A percentile compares a stretch with the other conserved stretches of the same genome.
Conservation (phyloP, 2,888 invertebrate species). For the Heteromurus nitidus region DNA sequence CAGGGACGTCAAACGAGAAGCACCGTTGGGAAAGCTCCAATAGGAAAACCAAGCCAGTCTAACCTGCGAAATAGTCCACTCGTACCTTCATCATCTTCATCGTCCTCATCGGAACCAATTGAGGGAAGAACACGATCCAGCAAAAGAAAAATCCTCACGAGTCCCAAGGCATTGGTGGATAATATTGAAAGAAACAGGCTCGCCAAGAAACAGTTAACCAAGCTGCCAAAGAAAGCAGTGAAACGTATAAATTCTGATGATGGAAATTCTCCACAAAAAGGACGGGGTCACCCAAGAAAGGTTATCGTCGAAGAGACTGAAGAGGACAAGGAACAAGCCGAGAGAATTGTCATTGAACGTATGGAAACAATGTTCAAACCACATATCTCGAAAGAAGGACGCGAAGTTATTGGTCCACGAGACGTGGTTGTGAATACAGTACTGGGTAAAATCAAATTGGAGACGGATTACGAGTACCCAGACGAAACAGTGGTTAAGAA, state of each 20-base stretch:
- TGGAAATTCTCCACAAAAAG: background rate
- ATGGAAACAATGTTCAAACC: background rate
- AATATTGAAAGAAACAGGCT: background rate
- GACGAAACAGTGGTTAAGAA: background rate
- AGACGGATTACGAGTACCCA: background rate
- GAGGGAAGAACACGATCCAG: too few species aligned
- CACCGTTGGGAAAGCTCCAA: too few species aligned
- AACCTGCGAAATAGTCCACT: too few species aligned
- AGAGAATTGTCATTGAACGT: background rate
- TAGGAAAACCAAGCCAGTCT: too few species aligned
- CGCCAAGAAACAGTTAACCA: background rate
- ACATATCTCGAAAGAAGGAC: background rate
- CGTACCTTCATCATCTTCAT: too few species aligned
- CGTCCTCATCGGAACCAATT: too few species aligned
- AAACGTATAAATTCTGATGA: background rate
- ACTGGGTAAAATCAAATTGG: background rate
- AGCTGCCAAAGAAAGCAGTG: background rate
- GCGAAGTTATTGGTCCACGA: background rate
- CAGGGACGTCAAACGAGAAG: too few species aligned
- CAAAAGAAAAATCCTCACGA: too few species aligned
- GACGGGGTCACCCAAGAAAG: background rate
- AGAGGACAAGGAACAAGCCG: background rate
- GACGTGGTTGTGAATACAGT: background rate
- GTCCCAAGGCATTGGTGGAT: too few species aligned
- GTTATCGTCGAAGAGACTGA: background rate